These are phyloP conservation scores for Oxycera nigricornis DNA, from an alignment of 2,888 invertebrate species.

Conservation along the genomic window DNA sequence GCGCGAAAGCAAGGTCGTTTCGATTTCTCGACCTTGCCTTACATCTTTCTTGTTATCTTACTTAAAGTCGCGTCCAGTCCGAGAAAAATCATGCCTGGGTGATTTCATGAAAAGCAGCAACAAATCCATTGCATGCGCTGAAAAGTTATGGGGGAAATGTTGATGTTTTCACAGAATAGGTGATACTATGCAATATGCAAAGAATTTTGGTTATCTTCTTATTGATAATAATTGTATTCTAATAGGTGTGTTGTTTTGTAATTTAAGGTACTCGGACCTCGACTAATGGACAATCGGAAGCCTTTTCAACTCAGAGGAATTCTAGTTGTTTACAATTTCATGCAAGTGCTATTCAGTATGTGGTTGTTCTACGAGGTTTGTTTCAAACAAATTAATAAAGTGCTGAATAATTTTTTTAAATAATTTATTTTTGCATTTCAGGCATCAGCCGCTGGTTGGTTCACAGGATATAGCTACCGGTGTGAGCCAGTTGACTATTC, in stretches of 20 bases:
- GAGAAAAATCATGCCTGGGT: neutral
- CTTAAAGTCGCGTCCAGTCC: neutral
- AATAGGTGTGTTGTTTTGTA: conserved; percentile 22
- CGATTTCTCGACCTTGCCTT: conserved; percentile 27
- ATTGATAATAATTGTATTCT: neutral
- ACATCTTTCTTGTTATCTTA: conserved; percentile 8
- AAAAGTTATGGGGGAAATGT: neutral
- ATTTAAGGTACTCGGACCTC: conserved; percentile 74
- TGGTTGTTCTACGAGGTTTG: conserved; percentile 65
- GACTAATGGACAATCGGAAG: conserved; percentile 84
- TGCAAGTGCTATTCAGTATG: conserved; percentile 70
- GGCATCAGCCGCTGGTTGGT: conserved; percentile 72
- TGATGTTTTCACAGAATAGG: neutral
- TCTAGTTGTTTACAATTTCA: conserved; percentile 82
- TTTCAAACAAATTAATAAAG: conserved; percentile 16
- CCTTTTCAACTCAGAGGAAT: conserved; percentile 78
- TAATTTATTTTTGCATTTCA: conserved; percentile 54
- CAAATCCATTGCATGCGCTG: neutral
- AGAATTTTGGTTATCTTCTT: neutral
- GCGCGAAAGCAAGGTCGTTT: conserved; percentile 22
- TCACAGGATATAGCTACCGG: conserved; percentile 73
- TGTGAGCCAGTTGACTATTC: conserved; percentile 87
- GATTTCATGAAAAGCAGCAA: neutral
- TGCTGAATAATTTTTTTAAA: conserved; percentile 12
- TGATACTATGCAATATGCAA: neutral